Percentiles rank a stretch among this genome's conserved stretches.
These are phyloP conservation scores for Epirrhoe tristata DNA, from an alignment of 2,888 invertebrate species.

Conservation along the genomic window DNA sequence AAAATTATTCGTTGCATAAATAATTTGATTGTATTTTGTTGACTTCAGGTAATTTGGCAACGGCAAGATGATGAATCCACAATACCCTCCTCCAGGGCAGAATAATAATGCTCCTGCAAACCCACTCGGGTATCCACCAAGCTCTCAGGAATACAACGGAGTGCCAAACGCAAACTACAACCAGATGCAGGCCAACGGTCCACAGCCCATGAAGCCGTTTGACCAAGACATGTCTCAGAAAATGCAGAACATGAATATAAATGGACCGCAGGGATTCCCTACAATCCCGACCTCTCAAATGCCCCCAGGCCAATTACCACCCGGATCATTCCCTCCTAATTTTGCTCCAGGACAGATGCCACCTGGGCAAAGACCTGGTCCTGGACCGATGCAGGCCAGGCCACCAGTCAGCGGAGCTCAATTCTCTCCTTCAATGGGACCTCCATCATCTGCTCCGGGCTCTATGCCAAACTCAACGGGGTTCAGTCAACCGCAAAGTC, in stretches of 20 bases:
- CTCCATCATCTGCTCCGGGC: constrained; percentile 59
- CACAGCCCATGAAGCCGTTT: constrained; percentile 53
- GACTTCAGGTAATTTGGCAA: constrained; percentile 63
- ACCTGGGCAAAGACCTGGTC: constrained; percentile 48
- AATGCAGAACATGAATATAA: constrained; percentile 77
- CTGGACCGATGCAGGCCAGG: constrained; percentile 47
- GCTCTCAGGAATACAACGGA: constrained; percentile 74
- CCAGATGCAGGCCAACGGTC: constrained; percentile 66
- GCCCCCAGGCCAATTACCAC: constrained; percentile 63
- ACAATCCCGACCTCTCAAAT: constrained; percentile 70
- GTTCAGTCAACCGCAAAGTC: constrained; percentile 53
- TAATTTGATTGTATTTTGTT: constrained; percentile 17
- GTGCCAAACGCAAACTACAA: constrained; percentile 73
- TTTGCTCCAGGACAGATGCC: constrained; percentile 56
- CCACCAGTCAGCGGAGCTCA: constrained; percentile 58
- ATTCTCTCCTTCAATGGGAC: constrained; percentile 54
- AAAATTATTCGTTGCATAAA: neutral
- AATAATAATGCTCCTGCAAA: constrained; percentile 78
- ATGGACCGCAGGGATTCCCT: constrained; percentile 67
- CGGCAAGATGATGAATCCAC: constrained; percentile 79
- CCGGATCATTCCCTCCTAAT: constrained; percentile 63
- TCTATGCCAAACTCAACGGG: constrained; percentile 48
- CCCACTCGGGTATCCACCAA: constrained; percentile 66
- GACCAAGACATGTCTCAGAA: constrained; percentile 76
- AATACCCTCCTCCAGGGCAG: constrained; percentile 77